Conservation (phyloP, 2,113 vertebrate species). For the Grus americana region DNA sequence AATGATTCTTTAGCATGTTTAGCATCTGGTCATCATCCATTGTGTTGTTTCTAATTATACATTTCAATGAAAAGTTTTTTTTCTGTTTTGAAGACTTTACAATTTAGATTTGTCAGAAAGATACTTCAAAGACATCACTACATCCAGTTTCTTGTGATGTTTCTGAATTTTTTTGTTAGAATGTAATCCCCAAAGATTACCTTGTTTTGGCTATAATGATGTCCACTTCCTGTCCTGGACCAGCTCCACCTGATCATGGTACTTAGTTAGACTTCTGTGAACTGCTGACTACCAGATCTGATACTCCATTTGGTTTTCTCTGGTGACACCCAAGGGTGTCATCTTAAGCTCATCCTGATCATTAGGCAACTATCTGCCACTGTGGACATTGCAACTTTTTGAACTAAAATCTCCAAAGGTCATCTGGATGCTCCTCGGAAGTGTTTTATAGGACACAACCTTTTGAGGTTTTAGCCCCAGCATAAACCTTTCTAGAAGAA, state of each 20-base stretch:
- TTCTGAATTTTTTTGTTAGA: background rate
- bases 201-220: background rate
- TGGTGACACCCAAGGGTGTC: background rate
- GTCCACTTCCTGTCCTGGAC: background rate
- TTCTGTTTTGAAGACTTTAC: background rate
- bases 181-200: background rate
- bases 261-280: background rate
- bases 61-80: background rate
- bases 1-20: background rate
- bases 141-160: background rate
- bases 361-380: background rate
- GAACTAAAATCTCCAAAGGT: background rate
- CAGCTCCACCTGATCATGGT: background rate
- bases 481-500: background rate
- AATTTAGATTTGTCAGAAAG: background rate
- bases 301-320: background rate
- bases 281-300: background rate
- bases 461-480: background rate
- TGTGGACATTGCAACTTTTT: background rate
- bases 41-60: background rate
- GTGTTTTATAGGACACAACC: background rate
- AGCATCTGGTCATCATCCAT: background rate
- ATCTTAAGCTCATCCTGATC: background rate
- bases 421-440: background rate
- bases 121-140: background rate